Base-by-base conservation (phyloP, 1,140 invertebrate genomes). In the Eriocheir sinensis region DNA sequence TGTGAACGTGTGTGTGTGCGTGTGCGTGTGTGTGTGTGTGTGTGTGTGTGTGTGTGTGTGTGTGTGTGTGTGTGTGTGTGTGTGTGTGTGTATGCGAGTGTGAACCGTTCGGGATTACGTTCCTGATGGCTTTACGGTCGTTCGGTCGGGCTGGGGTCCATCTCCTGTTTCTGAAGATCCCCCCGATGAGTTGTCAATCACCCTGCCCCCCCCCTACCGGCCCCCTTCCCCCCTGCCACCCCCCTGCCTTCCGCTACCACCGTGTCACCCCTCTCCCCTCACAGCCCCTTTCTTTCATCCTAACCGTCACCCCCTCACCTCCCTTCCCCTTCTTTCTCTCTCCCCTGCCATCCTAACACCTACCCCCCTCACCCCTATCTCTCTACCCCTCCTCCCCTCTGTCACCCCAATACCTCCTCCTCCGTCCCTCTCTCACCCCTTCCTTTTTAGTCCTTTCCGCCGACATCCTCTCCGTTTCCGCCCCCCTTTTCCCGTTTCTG, bases 151-250 rank as follows among this genome's bases (percentile, higher is more conserved):
- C 60, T 72, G 60, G 60, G 60, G 60, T 72, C 27, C 60, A 72
- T 72, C 60, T 72, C 60, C 60, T 72, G 60, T 72, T 72, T 72
- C 60, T 72, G 60, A 72, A 72, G 60, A 72, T 72, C 60, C 60
- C 60, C 60, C 60, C 60, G n/a, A 72, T 72, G 60, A n/a, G 60
- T 72, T 72, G 60, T 72, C 60, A 72, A 72, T 72, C 60, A 72
- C 60, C 60, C 60, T 72, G 27, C 60, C 60, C 60, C 44, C 44
- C 15, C 4, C 44, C n/a, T n/a, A 21, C 60, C 6, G 4, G 2
- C 27, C 27, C 21, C 60, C 27, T n/a, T n/a, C 60, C 12, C 27
- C 17, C 60, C 60, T n/a, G 27, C 60, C 60, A 2, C 27, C 60
- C 6, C 21, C 60, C 27, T 72, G 2, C 53, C 21, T 72, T 21